These are phyloP conservation scores for Sitophilus oryzae DNA, from an alignment of 1,140 invertebrate genomes.

Conservation along the genomic window DNA sequence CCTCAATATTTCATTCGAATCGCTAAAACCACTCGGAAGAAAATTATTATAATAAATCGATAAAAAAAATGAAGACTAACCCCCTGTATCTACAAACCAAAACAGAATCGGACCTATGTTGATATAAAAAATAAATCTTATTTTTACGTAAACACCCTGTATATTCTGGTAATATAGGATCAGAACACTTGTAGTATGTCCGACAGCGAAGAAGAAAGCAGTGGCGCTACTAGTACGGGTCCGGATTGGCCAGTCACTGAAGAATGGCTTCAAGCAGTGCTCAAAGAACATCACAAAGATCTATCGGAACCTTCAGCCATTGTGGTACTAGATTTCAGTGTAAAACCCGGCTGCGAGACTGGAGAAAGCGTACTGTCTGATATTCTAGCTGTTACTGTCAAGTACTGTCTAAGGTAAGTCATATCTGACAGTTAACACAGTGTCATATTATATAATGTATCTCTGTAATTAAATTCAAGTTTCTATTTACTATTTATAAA, in stretches of 20 bases:
- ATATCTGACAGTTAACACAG: not conserved
- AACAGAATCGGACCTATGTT: too few species aligned
- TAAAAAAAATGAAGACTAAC: too few species aligned
- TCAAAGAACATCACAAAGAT: slow-evolving; percentile 50
- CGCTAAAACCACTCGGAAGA: too few species aligned
- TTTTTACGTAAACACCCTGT: too few species aligned
- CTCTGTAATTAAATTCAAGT: too few species aligned
- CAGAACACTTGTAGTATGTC: too few species aligned
- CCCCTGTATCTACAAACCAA: too few species aligned
- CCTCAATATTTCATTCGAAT: too few species aligned
- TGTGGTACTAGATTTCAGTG: slow-evolving; percentile 47
- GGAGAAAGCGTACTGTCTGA: slow-evolving; percentile 58
- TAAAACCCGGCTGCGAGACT: slow-evolving; percentile 50
- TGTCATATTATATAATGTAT: not conserved
- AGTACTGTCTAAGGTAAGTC: slow-evolving; percentile 43
- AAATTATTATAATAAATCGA: too few species aligned
- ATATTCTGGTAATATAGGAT: too few species aligned
- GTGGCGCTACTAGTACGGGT: slow-evolving; percentile 45
- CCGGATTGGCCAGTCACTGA: slow-evolving; percentile 52
- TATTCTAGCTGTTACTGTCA: slow-evolving; percentile 54
- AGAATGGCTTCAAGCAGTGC: slow-evolving; percentile 55
- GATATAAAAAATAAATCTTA: too few species aligned
- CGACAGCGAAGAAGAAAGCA: slow-evolving; percentile 53
- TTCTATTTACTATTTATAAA: too few species aligned
- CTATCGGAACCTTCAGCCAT: slow-evolving; percentile 39